Conservation (phyloP, 2,113 vertebrate genomes). For the Macroglossus sobrinus region DNA sequence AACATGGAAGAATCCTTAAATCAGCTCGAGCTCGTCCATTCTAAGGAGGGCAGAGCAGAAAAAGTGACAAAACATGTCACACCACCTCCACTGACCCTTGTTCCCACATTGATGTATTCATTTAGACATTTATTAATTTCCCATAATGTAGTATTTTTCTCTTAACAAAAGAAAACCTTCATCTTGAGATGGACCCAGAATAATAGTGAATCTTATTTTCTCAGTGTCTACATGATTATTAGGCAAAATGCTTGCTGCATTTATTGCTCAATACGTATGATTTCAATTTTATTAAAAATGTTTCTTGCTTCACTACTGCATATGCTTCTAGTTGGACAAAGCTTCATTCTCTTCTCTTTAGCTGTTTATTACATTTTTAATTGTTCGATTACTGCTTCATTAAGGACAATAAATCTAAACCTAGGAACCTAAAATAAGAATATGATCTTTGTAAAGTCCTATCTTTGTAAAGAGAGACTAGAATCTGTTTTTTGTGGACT, state of each 20-base stretch:
- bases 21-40: accelerated
- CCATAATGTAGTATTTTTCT: neutral
- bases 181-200: neutral
- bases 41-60: neutral
- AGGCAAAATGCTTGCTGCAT: neutral
- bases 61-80: neutral
- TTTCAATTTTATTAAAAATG: neutral
- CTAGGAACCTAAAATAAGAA: neutral
- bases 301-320: neutral
- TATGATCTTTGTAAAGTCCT: neutral
- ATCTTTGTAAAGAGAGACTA: neutral
- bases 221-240: neutral
- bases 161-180: neutral
- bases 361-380: neutral
- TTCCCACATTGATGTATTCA: neutral
- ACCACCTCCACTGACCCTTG: neutral
- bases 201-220: too few relatives aligned
- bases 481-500: neutral
- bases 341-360: neutral
- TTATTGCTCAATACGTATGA: neutral
- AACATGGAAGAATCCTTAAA: neutral
- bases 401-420: neutral
- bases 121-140: neutral
- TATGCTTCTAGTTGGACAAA: neutral
- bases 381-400: neutral